phyloP scores from a whole-genome alignment of 2,888 invertebrate genomes.

The Drosophila helvetica region DNA sequence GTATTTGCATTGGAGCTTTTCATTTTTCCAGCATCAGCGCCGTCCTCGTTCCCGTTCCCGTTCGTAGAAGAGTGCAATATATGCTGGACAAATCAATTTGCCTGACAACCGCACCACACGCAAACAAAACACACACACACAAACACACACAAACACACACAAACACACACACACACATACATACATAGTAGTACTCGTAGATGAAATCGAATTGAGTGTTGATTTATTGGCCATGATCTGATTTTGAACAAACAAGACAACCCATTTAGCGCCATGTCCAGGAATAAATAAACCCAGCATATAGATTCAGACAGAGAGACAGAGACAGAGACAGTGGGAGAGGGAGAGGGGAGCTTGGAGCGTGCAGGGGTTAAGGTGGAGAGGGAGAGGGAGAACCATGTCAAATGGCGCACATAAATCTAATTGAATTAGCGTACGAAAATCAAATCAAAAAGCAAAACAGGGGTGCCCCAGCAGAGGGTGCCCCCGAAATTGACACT shows the following conservation, averaged over 20 bases:
- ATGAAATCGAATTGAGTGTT: slow-evolving; percentile 70
- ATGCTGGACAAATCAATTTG: slow-evolving; percentile 48
- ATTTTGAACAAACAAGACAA: slow-evolving; percentile 73
- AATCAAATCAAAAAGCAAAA: slow-evolving; percentile 60
- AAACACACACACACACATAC: not conserved
- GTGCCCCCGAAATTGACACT: slow-evolving; percentile 26
- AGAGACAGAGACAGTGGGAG: not conserved
- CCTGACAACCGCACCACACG: slow-evolving; percentile 25
- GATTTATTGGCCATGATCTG: slow-evolving; percentile 75
- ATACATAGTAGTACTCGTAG: not conserved
- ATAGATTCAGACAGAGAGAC: not conserved
- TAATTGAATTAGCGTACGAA: slow-evolving; percentile 70
- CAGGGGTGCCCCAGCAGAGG: slow-evolving; percentile 2
- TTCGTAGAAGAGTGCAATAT: slow-evolving; percentile 3
- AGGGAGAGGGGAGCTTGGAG: no score
- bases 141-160: not conserved
- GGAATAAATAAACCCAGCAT: slow-evolving; percentile 63
- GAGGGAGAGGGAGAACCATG: slow-evolving; percentile 32
- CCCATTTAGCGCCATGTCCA: slow-evolving; percentile 71
- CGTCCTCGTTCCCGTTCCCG: not conserved
- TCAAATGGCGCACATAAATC: slow-evolving; percentile 72
- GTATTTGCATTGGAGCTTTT: slow-evolving; percentile 15
- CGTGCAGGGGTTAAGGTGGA: not conserved
- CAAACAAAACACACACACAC: slow-evolving; percentile 11
- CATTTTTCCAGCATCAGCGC: no score